Conservation (phyloP, 2,888 invertebrate species). For the Cyrtodaria siliqua region DNA sequence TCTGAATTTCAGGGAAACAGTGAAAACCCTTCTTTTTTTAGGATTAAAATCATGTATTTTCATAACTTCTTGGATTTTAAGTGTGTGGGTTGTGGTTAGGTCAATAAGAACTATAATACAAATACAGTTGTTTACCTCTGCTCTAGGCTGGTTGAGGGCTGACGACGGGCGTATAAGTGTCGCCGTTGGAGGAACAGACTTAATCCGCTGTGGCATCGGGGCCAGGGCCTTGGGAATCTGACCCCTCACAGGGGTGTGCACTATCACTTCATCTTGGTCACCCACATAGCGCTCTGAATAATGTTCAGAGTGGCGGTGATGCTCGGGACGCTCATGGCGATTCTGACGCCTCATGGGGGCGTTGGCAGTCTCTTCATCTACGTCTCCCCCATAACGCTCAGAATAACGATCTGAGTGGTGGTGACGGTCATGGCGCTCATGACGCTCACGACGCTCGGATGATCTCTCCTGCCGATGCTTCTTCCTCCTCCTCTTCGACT, state of each 20-base stretch:
- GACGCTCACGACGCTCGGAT: slow-evolving; percentile 9
- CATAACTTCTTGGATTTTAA: too few relatives aligned
- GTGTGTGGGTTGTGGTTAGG: too few relatives aligned
- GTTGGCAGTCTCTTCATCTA: background rate
- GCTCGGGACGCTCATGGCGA: slow-evolving; percentile 1
- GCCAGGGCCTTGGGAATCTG: slow-evolving; percentile 53
- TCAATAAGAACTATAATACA: too few relatives aligned
- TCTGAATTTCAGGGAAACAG: too few relatives aligned
- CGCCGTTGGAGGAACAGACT: slow-evolving; percentile 42
- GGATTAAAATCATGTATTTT: too few relatives aligned
- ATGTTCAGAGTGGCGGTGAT: slow-evolving; percentile 1
- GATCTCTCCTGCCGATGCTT: slow-evolving; percentile 6
- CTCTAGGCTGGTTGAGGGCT: slow-evolving; percentile 44
- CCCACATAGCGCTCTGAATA: background rate
- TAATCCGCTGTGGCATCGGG: slow-evolving; percentile 43
- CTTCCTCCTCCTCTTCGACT: slow-evolving; percentile 35
- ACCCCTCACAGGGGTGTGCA: background rate
- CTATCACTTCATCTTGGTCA: slow-evolving; percentile 6
- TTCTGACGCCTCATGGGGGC: background rate
- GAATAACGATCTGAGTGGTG: too few relatives aligned
- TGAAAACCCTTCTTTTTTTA: too few relatives aligned
- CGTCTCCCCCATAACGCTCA: background rate
- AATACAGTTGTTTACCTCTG: slow-evolving; percentile 23
- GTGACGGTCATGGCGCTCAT: slow-evolving; percentile 14
- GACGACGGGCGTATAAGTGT: slow-evolving; percentile 48